A percentile compares a stretch with the other conserved stretches of the same genome.
These are phyloP conservation scores for Boulengeromyrus knoepffleri DNA, from an alignment of 2,113 vertebrate genomes.

Conservation along the genomic window DNA sequence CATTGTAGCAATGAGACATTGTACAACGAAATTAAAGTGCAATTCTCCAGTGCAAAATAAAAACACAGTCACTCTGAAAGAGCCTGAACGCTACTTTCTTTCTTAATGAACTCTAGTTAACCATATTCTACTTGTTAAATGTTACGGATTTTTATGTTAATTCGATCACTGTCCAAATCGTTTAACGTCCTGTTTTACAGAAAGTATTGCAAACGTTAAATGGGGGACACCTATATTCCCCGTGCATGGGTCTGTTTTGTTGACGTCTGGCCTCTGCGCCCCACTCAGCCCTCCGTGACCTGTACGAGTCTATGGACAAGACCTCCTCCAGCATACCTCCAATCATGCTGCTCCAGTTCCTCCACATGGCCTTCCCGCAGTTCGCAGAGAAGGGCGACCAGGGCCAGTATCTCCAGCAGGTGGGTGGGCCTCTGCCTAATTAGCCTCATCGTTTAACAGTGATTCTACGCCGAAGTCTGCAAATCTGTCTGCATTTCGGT, in stretches of 20 bases:
- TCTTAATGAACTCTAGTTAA: no score
- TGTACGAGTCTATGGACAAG: slow-evolving; percentile 98
- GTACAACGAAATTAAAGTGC: no score
- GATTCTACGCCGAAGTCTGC: background rate
- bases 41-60: no score
- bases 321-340: slow-evolving; percentile 96
- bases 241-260: background rate
- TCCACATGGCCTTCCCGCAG: slow-evolving; percentile 98
- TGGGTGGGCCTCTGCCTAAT: slow-evolving; percentile 38
- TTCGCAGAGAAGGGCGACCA: slow-evolving; percentile 98
- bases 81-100: no score
- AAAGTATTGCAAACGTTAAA: no score
- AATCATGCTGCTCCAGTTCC: slow-evolving; percentile 95
- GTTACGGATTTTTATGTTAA: no score
- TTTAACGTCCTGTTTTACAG: no score
- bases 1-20: no score
- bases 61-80: no score
- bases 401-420: slow-evolving; percentile 97
- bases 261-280: background rate
- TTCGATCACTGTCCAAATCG: no score
- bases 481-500: background rate
- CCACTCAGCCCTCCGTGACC: slow-evolving; percentile 83
- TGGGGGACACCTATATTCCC: background rate
- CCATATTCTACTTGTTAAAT: no score
- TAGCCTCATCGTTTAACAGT: background rate